phyloP scores from a whole-genome alignment of 2,113 vertebrate genomes.

The Asarcornis scutulata region DNA sequence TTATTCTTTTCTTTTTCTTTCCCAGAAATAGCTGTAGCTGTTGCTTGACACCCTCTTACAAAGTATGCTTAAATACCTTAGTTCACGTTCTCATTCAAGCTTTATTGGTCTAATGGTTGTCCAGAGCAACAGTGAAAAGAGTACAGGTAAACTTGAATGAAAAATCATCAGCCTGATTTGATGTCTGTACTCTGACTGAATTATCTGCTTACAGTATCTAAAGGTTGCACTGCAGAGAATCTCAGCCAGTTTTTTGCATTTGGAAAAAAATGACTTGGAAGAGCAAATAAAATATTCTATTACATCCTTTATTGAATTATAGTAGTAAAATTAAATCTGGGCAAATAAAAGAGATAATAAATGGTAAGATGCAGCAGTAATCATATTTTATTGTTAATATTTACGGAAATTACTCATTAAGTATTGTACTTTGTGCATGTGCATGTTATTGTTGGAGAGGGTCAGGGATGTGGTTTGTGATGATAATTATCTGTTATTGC shows the following conservation, averaged over 20 bases:
- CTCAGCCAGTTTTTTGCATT: background rate
- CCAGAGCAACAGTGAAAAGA: background rate
- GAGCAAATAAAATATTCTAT: conserved; percentile 5
- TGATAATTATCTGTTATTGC: conserved; percentile 1
- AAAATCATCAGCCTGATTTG: background rate
- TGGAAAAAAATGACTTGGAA: conserved; percentile 25
- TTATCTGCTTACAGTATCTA: background rate
- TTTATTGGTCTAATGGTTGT: conserved; percentile 34
- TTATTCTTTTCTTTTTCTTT: background rate
- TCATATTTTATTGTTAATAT: conserved; percentile 10
- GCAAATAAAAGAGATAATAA: conserved; percentile 25
- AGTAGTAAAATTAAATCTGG: conserved; percentile 41
- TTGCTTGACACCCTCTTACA: background rate
- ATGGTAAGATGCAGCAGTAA: conserved; percentile 6
- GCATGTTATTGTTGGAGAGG: background rate
- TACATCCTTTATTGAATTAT: conserved; percentile 30
- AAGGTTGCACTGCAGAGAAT: background rate
- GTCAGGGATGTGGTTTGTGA: background rate
- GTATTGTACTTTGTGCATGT: background rate
- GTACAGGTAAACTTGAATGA: background rate
- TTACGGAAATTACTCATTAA: background rate
- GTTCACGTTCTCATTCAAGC: background rate
- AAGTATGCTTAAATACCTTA: background rate
- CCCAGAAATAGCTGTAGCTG: background rate
- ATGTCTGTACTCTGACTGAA: background rate